Conservation (phyloP, 1,140 invertebrate genomes). For the Brachionus plicatilis region DNA sequence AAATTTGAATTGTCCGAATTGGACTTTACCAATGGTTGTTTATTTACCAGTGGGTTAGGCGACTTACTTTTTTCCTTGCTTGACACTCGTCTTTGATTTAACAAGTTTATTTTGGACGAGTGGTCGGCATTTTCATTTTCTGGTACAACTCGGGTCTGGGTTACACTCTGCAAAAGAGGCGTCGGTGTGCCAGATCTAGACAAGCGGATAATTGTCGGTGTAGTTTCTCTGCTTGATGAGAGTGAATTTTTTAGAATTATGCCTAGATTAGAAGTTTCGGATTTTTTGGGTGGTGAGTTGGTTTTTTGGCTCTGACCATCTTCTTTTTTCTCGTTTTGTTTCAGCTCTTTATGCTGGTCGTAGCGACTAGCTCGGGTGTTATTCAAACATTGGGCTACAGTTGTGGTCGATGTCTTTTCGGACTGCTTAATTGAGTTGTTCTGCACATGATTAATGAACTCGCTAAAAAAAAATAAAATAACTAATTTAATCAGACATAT, state of each 20-base stretch:
- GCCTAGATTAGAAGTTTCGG: slow-evolving; percentile 8
- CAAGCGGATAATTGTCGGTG: neutral
- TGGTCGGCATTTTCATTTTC: neutral
- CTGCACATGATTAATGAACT: slow-evolving; percentile 9
- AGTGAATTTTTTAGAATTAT: slow-evolving; percentile 30
- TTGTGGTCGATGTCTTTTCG: neutral
- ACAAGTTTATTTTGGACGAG: neutral
- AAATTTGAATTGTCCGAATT: neutral
- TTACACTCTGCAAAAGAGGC: neutral
- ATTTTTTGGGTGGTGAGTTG: slow-evolving; percentile 17
- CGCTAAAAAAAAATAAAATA: neutral
- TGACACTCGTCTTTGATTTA: slow-evolving; percentile 12
- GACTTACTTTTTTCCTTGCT: neutral
- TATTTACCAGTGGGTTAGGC: neutral
- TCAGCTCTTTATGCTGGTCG: slow-evolving; percentile 1
- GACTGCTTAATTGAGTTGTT: neutral
- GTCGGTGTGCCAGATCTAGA: slow-evolving; percentile 17
- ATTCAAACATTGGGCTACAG: too few species aligned
- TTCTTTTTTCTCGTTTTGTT: neutral
- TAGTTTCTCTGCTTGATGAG: neutral
- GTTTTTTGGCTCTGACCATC: neutral
- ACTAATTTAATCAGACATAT: neutral
- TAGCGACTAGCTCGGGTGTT: neutral
- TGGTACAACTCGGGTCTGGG: neutral
- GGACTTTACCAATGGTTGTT: neutral